Evolutionary conservation across 2,797 vertebrate genomes (phyloP), one percentile per base, ranked within the genome.

Genomic region (Muscicapa striata): DNA sequence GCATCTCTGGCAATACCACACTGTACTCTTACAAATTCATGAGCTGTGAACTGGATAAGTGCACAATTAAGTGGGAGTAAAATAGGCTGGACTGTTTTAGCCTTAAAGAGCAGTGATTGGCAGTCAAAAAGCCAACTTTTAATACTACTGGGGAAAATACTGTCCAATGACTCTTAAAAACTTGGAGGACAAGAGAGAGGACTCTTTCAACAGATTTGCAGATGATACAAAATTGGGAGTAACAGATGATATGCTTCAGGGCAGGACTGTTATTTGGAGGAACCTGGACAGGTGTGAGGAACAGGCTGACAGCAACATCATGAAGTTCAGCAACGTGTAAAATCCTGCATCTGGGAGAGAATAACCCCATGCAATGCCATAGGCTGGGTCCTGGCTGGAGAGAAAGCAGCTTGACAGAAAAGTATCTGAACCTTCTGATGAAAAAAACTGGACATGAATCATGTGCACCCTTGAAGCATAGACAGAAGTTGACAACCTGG

Each of bases 201-300:
- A 59, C 27, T 66, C 22, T 59, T 21, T 43, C 9, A 52, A 45
- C 23, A 43, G 51, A 77, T 74, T 54, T 74, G 16, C 26, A 83
- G 78, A 49, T 57, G 55, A 84, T 59, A 77, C 34, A 77, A 92
- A 94, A 83, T 30, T 30, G 13, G 10, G 61, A 87, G 45, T 34
- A 92, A 93, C 84, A 92, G 72, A 85, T 82, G 48, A 92, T 74
- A 57, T 0, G 75, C 89, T 87, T 67, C 63, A 95, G 89, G 95
- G 78, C 49, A 93, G 45, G 84, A 43, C 52, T 92, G 78, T 64
- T 87, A n/a, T 83, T 84, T 78, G 85, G 64, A 84, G 26, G 11
- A 67, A 92, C 61, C 78, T 67, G 84, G 80, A 90, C 77, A 90
- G 87, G 91, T 95, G 78, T 61, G 38, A 87, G 72, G 57, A 95